Conservation (phyloP, 2,888 invertebrate species). For the Diogma glabrata region DNA sequence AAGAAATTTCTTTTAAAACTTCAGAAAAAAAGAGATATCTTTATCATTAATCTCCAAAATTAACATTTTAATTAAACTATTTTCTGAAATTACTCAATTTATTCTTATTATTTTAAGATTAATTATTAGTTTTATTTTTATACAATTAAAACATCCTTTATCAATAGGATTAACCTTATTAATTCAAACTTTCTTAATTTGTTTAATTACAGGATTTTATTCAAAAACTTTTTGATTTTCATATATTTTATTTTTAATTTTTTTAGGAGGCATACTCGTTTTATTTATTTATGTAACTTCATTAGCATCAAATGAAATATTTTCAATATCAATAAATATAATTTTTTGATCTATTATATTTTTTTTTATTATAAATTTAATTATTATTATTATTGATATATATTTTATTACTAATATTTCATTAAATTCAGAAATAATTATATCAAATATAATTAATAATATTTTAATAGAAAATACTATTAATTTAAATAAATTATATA, state of each 20-base stretch:
- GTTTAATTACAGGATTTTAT: constrained; percentile 39
- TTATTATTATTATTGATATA: constrained; percentile 25
- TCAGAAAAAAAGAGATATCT: constrained; percentile 34
- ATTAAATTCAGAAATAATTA: constrained; percentile 29
- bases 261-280: constrained; percentile 51
- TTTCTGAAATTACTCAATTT: constrained; percentile 38
- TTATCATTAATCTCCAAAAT: constrained; percentile 58
- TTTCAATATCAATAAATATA: constrained; percentile 34
- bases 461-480: too few species aligned
- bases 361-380: too few species aligned
- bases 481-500: constrained; percentile 43
- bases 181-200: constrained; percentile 40
- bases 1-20: constrained; percentile 45
- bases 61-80: constrained; percentile 56
- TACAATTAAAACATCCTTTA: constrained; percentile 40
- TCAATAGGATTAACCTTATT: constrained; percentile 44
- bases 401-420: too few species aligned
- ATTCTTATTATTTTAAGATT: constrained; percentile 19
- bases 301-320: constrained; percentile 49
- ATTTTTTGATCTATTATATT: constrained; percentile 24
- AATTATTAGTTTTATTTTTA: constrained; percentile 33
- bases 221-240: constrained; percentile 46
- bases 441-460: constrained; percentile 26
- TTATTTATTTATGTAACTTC: constrained; percentile 54
- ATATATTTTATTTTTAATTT: constrained; percentile 49